Percentiles rank a stretch among this genome's conserved stretches.
phyloP scores from a whole-genome alignment of 1,140 invertebrate genomes.

The Cryptotermes secundus region DNA sequence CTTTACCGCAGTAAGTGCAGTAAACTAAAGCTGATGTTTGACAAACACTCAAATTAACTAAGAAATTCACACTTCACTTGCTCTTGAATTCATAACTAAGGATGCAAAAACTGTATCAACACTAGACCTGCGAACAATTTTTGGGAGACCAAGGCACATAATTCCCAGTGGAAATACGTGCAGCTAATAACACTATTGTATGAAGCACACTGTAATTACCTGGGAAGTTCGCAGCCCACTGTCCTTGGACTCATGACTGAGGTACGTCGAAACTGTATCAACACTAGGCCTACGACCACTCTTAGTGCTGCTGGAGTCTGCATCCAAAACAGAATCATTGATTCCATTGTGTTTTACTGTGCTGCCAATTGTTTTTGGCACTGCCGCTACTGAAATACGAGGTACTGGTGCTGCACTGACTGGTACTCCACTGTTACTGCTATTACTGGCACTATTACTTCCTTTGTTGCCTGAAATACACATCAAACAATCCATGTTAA shows the following conservation, averaged over 20 bases:
- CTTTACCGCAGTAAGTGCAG: too few species aligned
- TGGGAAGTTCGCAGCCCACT: constrained; percentile 54
- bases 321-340: constrained; percentile 50
- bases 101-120: too few species aligned
- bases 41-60: too few species aligned
- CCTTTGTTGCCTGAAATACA: not conserved
- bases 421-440: constrained; percentile 26
- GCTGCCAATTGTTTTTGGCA: not conserved
- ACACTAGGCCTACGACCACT: constrained; percentile 74
- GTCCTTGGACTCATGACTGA: constrained; percentile 66
- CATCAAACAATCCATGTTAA: not conserved
- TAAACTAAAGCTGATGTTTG: too few species aligned
- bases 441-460: constrained; percentile 33
- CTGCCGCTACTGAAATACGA: not conserved
- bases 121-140: too few species aligned
- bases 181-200: too few species aligned
- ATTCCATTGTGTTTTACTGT: not conserved
- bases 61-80: too few species aligned
- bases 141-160: too few species aligned
- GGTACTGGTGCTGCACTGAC: not conserved
- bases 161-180: too few species aligned
- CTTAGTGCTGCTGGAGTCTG: constrained; percentile 67
- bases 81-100: too few species aligned
- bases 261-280: constrained; percentile 84
- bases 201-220: constrained; percentile 38